These are phyloP conservation scores for Rhinatrema bivittatum DNA, from an alignment of 2,797 vertebrate species.

Conservation along the genomic window DNA sequence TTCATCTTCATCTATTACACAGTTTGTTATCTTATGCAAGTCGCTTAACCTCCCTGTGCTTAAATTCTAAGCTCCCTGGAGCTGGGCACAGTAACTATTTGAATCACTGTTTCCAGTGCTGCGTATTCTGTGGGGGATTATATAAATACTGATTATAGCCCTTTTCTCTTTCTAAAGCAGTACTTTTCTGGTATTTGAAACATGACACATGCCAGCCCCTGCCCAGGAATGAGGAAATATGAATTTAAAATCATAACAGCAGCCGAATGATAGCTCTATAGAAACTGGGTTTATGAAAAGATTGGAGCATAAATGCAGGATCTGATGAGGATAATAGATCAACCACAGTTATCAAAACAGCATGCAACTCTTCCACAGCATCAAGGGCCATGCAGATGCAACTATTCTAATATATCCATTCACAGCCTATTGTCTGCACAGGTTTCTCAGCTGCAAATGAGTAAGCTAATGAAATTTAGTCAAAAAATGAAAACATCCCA, in stretches of 20 bases:
- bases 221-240: slow-evolving; percentile 6
- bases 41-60: no score
- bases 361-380: slow-evolving; percentile 8
- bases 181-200: no score
- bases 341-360: slow-evolving; percentile 19
- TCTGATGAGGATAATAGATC: slow-evolving; percentile 6
- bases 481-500: slow-evolving; percentile 52
- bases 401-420: slow-evolving; percentile 1
- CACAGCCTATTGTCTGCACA: slow-evolving; percentile 1
- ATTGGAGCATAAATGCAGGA: slow-evolving; percentile 15
- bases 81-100: no score
- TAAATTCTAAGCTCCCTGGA: no score
- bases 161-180: no score
- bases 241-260: slow-evolving; percentile 24
- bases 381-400: slow-evolving; percentile 29
- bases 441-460: slow-evolving; percentile 26
- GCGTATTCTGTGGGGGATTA: no score
- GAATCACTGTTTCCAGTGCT: no score
- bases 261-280: slow-evolving; percentile 27
- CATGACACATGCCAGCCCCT: no score
- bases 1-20: no score
- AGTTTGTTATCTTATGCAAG: no score
- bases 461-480: slow-evolving; percentile 41
- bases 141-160: no score
- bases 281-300: slow-evolving; percentile 25